Percentiles rank a stretch among this genome's conserved stretches.
phyloP scores from a whole-genome alignment of 2,113 vertebrate genomes.

The Gopherus flavomarginatus region DNA sequence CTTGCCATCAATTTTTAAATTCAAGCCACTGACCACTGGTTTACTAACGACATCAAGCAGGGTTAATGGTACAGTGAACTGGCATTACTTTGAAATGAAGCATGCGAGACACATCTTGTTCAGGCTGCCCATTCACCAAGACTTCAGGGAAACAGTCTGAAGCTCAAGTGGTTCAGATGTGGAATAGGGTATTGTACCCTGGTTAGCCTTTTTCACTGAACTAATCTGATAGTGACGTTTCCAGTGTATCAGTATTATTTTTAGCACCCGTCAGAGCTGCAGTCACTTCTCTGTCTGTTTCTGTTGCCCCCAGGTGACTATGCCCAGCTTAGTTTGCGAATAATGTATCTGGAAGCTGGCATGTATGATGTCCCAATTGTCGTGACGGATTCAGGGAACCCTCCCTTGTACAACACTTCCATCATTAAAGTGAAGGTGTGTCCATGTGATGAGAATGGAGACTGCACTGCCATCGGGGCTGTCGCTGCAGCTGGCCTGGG shows the following conservation, averaged over 20 bases:
- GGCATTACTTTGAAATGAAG: background rate
- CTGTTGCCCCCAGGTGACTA: constrained; percentile 84
- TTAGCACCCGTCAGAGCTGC: background rate
- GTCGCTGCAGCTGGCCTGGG: constrained; percentile 92
- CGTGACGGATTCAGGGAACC: constrained; percentile 96
- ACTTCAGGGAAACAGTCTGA: background rate
- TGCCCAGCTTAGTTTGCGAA: constrained; percentile 88
- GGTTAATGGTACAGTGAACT: background rate
- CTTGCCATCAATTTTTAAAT: background rate
- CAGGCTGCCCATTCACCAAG: background rate
- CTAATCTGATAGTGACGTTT: background rate
- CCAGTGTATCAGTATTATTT: background rate
- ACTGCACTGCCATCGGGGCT: constrained; percentile 91
- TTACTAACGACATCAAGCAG: background rate
- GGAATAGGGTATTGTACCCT: background rate
- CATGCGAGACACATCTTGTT: background rate
- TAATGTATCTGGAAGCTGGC: constrained; percentile 92
- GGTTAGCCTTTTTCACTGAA: background rate
- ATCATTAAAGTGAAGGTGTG: constrained; percentile 97
- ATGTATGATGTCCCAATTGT: constrained; percentile 93
- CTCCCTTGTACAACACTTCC: constrained; percentile 91
- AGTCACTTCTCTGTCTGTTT: background rate
- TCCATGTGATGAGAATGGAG: constrained; percentile 92
- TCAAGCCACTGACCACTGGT: fast-evolving
- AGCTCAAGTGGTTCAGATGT: background rate